Evolutionary conservation across 1,140 invertebrate species (phyloP), one percentile per base, ranked within the genome.

Genomic region (Procambarus clarkii): DNA sequence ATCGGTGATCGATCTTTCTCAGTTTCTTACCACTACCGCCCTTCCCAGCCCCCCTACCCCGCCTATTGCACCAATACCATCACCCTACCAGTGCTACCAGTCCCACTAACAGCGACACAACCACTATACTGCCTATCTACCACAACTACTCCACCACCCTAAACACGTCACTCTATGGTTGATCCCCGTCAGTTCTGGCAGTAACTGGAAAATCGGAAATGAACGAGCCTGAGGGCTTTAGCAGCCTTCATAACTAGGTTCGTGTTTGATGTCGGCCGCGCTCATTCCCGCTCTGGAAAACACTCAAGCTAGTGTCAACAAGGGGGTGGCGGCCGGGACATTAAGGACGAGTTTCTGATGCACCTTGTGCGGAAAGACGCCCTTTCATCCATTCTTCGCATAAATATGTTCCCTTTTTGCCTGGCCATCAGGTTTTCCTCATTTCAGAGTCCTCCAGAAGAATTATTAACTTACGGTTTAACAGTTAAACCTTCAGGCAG

Each of bases 191-290:
- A 34, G 24, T 74, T 74, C 69, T 74, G 24, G n/a, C 69, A 74
- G 69, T 74, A 74, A 74, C 69, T 74, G 69, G 69, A 74, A 74
- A 74, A 74, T 74, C 69, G 69, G 69, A 74, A 74, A 74, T 74
- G 69, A 74, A 74, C n/a, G 69, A 4, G 69, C 24, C 69, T 34
- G 69, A 34, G 69, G 69, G 69, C 8, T 8, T n/a, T 5, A 34
- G 69, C 69, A 21, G 69, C 69, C 69, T 74, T 74, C 69, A 74
- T 74, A 74, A 34, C 69, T 74, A 74, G n/a, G n/a, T 24, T 34
- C 7, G 69, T 74, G 69, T 74, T 74, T 74, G 69, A 74, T 74
- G 69, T 74, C 21, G 69, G n/a, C 64, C n/a, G 69, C 69, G 69
- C 69, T 74, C 69, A 74, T 74, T 74, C 69, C n/a, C 69, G 69